A percentile compares a stretch with the other conserved stretches of the same genome.
Evolutionary conservation across 2,113 vertebrate genomes (phyloP).

Genomic region (Laterallus jamaicensis): DNA sequence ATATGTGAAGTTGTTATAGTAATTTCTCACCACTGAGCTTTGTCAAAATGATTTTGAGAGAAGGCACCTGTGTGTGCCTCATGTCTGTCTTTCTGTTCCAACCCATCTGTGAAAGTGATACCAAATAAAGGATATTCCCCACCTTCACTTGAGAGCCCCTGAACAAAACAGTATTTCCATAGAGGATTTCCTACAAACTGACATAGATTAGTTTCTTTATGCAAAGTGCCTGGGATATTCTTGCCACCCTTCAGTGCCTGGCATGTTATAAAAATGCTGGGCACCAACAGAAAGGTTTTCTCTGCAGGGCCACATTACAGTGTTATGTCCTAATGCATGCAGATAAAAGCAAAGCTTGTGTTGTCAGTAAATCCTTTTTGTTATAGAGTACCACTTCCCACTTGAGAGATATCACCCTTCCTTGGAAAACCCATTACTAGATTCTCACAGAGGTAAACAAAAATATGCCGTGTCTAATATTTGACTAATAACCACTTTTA

Average conservation of each 20-base stretch:
- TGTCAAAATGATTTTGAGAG: not conserved
- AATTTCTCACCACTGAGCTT: not conserved
- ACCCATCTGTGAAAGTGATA: not conserved
- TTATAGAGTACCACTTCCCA: not conserved
- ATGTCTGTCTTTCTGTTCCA: not conserved
- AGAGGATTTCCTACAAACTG: not conserved
- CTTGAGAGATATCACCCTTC: not conserved
- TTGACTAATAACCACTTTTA: not conserved
- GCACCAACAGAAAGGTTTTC: not conserved
- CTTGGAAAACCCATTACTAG: not conserved
- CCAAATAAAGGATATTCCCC: not conserved
- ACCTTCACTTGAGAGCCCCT: not conserved
- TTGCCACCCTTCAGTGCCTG: not conserved
- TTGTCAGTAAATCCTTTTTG: not conserved
- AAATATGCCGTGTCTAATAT: not conserved
- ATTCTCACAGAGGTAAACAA: not conserved
- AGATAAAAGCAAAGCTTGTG: not conserved
- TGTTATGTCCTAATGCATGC: not conserved
- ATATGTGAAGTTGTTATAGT: constrained; percentile 3
- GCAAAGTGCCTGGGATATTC: not conserved
- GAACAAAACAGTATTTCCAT: not conserved
- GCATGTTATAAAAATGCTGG: not conserved
- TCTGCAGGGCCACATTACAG: not conserved
- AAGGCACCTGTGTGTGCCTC: not conserved
- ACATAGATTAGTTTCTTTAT: not conserved